A percentile compares a stretch with the other conserved stretches of the same genome.
Conservation (phyloP, 1,140 invertebrate species). For the Drosophila athabasca region DNA sequence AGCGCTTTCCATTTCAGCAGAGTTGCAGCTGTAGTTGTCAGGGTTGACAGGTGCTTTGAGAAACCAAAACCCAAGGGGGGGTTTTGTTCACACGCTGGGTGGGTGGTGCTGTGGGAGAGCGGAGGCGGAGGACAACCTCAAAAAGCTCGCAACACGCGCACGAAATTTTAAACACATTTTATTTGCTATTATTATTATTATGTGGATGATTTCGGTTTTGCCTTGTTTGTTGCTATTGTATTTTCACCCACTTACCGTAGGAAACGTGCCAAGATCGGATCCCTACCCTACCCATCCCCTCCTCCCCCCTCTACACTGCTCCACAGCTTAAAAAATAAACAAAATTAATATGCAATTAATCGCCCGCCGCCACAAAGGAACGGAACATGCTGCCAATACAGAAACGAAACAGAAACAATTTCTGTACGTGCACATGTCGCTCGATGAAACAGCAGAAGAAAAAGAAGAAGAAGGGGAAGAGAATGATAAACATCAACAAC, state of each 20-base stretch:
- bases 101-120: too few relatives aligned
- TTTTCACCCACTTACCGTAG: slow-evolving; percentile 67
- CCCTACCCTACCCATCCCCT: not conserved
- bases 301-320: not conserved
- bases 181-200: slow-evolving; percentile 62
- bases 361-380: slow-evolving; percentile 76
- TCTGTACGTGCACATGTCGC: slow-evolving; percentile 74
- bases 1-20: slow-evolving; percentile 65
- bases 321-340: slow-evolving; percentile 40
- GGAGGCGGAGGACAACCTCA: slow-evolving; percentile 1
- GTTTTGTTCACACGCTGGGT: slow-evolving; percentile 67
- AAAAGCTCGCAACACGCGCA: slow-evolving; percentile 52
- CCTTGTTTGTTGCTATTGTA: slow-evolving; percentile 13
- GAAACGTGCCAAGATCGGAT: slow-evolving; percentile 77
- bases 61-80: slow-evolving; percentile 20
- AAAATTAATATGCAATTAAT: slow-evolving; percentile 82
- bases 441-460: slow-evolving; percentile 10
- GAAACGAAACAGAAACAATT: slow-evolving; percentile 48
- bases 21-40: slow-evolving; percentile 20
- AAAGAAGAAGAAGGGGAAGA: slow-evolving; percentile 37
- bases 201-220: slow-evolving; percentile 39
- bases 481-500: slow-evolving; percentile 62
- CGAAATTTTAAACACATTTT: slow-evolving; percentile 68
- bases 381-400: slow-evolving; percentile 75
- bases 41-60: slow-evolving; percentile 35